phyloP scores from a whole-genome alignment of 2,888 invertebrate genomes.

The Acanthosepion lycidas region DNA sequence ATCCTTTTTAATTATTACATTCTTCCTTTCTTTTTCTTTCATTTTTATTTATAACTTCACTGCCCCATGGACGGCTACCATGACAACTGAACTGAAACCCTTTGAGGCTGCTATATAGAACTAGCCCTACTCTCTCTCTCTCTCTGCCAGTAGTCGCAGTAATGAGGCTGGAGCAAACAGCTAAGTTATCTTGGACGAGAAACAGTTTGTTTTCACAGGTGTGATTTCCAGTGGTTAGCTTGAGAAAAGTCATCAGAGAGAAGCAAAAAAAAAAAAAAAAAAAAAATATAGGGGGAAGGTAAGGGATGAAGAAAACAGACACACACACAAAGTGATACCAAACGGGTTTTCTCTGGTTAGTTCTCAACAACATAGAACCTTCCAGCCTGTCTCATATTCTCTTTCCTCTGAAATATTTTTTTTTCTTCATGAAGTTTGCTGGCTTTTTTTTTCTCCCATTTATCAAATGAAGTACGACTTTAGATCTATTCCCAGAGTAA shows the following conservation, averaged over 20 bases:
- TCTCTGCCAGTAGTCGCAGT: not conserved
- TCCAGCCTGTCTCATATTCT: too few species aligned
- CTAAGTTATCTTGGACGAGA: not conserved
- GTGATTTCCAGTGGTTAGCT: slow-evolving; percentile 38
- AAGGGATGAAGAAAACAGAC: not conserved
- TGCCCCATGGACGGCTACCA: slow-evolving; percentile 41
- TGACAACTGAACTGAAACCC: slow-evolving; percentile 46
- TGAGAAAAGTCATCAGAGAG: not conserved
- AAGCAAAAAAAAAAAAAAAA: accelerated
- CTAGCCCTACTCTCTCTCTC: not conserved
- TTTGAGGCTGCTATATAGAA: not conserved
- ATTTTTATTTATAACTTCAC: not conserved
- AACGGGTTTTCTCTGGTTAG: too few species aligned
- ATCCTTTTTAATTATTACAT: not conserved
- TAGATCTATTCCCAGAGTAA: too few species aligned
- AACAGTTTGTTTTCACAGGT: slow-evolving; percentile 47
- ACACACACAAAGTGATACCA: too few species aligned
- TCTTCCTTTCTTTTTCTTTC: not conserved
- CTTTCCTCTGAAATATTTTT: too few species aligned
- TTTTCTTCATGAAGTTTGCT: too few species aligned
- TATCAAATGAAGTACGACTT: too few species aligned
- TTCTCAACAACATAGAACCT: too few species aligned
- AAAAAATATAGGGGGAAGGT: not conserved
- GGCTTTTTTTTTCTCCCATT: too few species aligned
- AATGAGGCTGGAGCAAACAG: slow-evolving; percentile 25